These are phyloP conservation scores for Seira musarum DNA, from an alignment of 2,888 invertebrate genomes.

Conservation along the genomic window DNA sequence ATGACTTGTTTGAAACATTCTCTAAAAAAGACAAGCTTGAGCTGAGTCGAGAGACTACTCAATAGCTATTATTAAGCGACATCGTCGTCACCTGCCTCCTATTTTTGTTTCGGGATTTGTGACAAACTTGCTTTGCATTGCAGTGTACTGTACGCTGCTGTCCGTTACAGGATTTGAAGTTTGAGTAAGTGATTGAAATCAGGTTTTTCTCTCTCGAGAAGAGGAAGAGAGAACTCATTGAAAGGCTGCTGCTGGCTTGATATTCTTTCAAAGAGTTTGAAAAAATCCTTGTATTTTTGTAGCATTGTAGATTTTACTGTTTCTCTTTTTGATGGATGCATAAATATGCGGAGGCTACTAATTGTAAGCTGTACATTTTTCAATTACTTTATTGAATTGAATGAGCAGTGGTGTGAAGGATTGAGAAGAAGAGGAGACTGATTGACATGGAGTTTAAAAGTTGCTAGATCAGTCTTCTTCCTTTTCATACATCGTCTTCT, in stretches of 20 bases:
- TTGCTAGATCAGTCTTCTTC: constrained; percentile 8
- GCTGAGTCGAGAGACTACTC: not conserved
- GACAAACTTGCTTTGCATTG: too few relatives aligned
- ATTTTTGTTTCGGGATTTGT: not conserved
- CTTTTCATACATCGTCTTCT: not conserved
- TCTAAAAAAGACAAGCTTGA: not conserved
- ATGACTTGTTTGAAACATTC: constrained; percentile 3
- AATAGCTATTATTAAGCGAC: not conserved
- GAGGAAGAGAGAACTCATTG: too few relatives aligned
- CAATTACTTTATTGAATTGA: not conserved
- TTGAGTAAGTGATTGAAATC: constrained; percentile 13
- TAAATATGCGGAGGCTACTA: too few relatives aligned
- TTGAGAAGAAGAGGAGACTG: not conserved
- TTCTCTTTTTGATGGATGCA: too few relatives aligned
- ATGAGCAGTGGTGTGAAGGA: not conserved
- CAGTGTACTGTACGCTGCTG: too few relatives aligned
- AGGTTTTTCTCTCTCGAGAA: not conserved
- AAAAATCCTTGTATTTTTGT: too few relatives aligned
- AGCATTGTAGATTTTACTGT: too few relatives aligned
- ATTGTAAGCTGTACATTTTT: not conserved
- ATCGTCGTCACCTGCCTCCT: constrained; percentile 2
- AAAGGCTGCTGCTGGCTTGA: too few relatives aligned
- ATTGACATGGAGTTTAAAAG: constrained; percentile 10
- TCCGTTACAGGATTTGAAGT: constrained; percentile 6
- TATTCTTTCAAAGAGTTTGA: too few relatives aligned